Percentiles rank a stretch among this genome's conserved stretches.
phyloP scores from a whole-genome alignment of 30 jellyfish, hydroid and myxozoan genomes.

The Aurelia sp. region DNA sequence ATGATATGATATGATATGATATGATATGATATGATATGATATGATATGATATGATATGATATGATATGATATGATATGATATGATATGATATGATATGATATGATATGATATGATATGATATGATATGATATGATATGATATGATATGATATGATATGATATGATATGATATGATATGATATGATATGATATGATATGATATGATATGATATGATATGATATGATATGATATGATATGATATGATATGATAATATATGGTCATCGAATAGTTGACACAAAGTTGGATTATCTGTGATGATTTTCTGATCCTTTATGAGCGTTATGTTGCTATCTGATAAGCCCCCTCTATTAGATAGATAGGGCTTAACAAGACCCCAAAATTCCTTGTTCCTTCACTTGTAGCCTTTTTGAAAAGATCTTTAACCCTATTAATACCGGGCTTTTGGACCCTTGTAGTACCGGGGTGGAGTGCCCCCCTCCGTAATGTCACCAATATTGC shows the following conservation, averaged over 20 bases:
- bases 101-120: slow-evolving; percentile 30
- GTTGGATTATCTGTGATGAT: too few species aligned
- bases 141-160: slow-evolving; percentile 33
- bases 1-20: slow-evolving; percentile 39
- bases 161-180: slow-evolving; percentile 36
- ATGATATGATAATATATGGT: slow-evolving; percentile 27
- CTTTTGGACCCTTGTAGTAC: too few species aligned
- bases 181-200: slow-evolving; percentile 32
- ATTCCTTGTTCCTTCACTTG: too few species aligned
- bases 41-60: slow-evolving; percentile 4
- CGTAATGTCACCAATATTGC: too few species aligned
- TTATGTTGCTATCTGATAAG: too few species aligned
- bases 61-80: slow-evolving; percentile 38
- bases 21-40: slow-evolving; percentile 34
- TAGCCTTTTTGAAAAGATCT: too few species aligned
- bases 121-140: slow-evolving; percentile 37
- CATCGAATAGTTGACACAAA: too few species aligned
- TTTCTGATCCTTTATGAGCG: too few species aligned
- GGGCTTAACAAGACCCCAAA: too few species aligned
- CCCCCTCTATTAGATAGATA: too few species aligned
- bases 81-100: slow-evolving; percentile 44
- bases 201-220: slow-evolving; percentile 24
- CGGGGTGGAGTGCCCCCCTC: too few species aligned
- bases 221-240: slow-evolving; percentile 30
- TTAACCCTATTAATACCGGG: too few species aligned